Conservation (phyloP, 1,140 invertebrate genomes). For the Copidosoma floridanum region DNA sequence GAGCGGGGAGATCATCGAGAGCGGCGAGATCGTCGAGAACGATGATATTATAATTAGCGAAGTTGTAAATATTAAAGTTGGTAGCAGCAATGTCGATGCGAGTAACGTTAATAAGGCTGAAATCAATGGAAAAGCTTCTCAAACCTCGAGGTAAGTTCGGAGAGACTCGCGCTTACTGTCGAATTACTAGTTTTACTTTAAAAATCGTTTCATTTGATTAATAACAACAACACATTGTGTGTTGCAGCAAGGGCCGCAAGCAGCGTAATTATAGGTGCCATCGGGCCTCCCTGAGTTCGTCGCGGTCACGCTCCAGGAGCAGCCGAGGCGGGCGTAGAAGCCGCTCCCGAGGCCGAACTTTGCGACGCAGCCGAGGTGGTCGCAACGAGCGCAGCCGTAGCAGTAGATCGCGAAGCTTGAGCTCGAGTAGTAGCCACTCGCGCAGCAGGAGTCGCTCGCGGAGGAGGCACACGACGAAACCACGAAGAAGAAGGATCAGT, state of each 20-base stretch:
- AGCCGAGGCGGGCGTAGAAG: constrained; percentile 28
- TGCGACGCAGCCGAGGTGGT: constrained; percentile 21
- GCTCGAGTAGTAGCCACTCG: background rate
- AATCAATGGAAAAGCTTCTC: background rate
- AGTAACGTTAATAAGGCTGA: background rate
- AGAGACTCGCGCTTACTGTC: no score
- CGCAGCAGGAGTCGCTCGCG: constrained; percentile 47
- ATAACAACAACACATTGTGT: constrained; percentile 8
- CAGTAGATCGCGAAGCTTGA: constrained; percentile 25
- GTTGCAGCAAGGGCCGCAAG: constrained; percentile 15
- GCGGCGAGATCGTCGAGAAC: constrained; percentile 1
- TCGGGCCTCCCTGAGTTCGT: constrained; percentile 3
- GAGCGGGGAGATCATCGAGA: constrained; percentile 10
- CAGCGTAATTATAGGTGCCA: constrained; percentile 28
- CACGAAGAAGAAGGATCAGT: constrained; percentile 36
- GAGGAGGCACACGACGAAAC: constrained; percentile 42
- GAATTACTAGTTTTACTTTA: background rate
- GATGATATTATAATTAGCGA: background rate
- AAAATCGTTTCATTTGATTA: background rate
- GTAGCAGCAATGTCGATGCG: background rate
- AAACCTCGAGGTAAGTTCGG: constrained; percentile 1
- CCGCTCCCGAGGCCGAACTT: background rate
- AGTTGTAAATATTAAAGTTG: background rate
- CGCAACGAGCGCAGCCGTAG: constrained; percentile 28
- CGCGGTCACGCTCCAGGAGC: constrained; percentile 24